Conservation (phyloP, 2,797 vertebrate species). For the Pantherophis vulpinus region DNA sequence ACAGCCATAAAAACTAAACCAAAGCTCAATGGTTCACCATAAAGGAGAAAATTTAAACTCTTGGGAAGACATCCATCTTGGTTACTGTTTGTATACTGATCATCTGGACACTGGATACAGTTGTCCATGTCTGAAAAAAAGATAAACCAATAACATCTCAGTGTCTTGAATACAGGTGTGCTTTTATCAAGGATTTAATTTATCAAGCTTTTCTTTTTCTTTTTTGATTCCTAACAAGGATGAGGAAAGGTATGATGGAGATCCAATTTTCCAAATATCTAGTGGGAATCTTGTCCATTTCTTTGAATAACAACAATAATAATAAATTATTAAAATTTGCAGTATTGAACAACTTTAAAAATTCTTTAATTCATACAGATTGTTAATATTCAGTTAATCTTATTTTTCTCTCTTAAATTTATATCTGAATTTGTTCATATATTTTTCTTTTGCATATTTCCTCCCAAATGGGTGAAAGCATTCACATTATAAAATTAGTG, state of each 20-base stretch:
- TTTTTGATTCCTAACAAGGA: neutral
- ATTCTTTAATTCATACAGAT: neutral
- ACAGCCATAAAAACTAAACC: neutral
- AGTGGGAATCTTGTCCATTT: neutral
- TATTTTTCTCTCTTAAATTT: neutral
- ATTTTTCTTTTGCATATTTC: neutral
- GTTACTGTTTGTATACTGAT: slow-evolving; percentile 1
- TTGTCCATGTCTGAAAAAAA: neutral
- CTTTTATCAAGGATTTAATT: neutral
- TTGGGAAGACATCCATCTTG: slow-evolving; percentile 5
- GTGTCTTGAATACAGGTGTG: too few relatives aligned
- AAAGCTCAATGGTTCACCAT: neutral
- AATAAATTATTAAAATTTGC: neutral
- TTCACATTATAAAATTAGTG: neutral
- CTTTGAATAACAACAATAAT: neutral
- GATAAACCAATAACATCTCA: neutral
- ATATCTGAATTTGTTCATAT: neutral
- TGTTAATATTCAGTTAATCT: neutral
- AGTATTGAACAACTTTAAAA: neutral
- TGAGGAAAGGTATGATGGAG: neutral
- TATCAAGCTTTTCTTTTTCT: too few relatives aligned
- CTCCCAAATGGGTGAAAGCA: too few relatives aligned
- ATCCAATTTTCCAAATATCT: neutral
- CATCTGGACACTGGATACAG: neutral
- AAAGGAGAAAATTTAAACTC: neutral